Base-by-base conservation (phyloP, 2,888 invertebrate genomes). In the Andrena bucephala region DNA sequence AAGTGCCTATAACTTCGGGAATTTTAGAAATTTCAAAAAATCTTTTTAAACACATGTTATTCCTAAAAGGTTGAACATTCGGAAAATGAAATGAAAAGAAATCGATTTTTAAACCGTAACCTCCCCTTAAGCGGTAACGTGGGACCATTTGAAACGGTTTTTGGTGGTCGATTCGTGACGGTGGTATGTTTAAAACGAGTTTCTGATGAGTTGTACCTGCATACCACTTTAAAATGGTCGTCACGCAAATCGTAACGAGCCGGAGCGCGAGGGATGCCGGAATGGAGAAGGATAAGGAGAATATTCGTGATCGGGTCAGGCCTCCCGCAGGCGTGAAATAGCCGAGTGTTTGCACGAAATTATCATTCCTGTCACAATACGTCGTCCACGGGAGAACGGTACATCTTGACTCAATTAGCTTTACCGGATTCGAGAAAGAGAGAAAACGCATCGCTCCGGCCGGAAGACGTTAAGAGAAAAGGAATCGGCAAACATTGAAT, bases 261-360 rank as follows among this genome's bases (percentile, higher is more conserved):
- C 77, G 68, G 59, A 54, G 54, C 27, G 62, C 74, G 80, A 75
- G 70, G 65, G 68, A 50, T 62, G 69, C 66, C 74, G 70, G 63
- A 59, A 74, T 65, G 78, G 60, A 76, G 69, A 74, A 77, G 75
- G 69, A 73, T 73, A 81, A 74, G 73, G 76, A 72, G 74, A 68
- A 76, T 80, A 72, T 66, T 85, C 77, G 77, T 81, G 81, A 89
- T 89, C 87, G 81, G 57, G 87, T 59, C 83, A 80, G 89, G 85
- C 85, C 84, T 87, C 90, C 90, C 84, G 90, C 89, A 80, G 90
- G 89, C 80, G 87, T 75, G 89, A 86, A 90, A 88, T 85, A 83
- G 81, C 83, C 85, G 76, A 71, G 76, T 79, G 80, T 85, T 86
- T 85, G 86, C 86, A 85, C 82, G 87, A 84, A 89, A 89, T 81